These are phyloP conservation scores for Ceryle rudis DNA, from an alignment of 2,797 vertebrate species.

Conservation along the genomic window DNA sequence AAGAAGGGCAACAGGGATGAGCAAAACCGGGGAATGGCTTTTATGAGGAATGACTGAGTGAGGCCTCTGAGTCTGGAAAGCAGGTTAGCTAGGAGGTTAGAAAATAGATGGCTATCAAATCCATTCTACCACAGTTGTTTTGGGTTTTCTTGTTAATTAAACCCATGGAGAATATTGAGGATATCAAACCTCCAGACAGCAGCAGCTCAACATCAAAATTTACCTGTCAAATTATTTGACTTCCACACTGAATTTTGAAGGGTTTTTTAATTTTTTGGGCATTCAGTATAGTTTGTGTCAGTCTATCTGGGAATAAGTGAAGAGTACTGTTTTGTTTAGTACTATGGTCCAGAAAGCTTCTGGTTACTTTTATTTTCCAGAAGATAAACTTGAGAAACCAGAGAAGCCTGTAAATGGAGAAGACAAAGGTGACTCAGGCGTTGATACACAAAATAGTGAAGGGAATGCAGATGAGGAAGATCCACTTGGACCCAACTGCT, in stretches of 20 bases:
- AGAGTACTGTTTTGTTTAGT: background rate
- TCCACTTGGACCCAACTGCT: conserved; percentile 86
- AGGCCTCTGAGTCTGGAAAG: background rate
- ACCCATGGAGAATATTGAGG: background rate
- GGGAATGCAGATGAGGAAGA: conserved; percentile 90
- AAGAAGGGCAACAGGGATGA: background rate
- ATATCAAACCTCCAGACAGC: background rate
- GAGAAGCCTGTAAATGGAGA: conserved; percentile 94
- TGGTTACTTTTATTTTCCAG: conserved; percentile 75
- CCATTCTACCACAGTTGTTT: background rate
- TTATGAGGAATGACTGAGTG: background rate
- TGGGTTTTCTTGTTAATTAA: background rate
- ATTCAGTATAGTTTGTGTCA: background rate
- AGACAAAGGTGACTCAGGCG: conserved; percentile 88
- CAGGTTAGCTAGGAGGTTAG: background rate
- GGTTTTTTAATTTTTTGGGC: background rate
- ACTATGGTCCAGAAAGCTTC: background rate
- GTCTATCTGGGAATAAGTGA: background rate
- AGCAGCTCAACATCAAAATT: background rate
- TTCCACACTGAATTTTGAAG: background rate
- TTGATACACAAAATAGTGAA: conserved; percentile 90
- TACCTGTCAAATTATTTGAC: background rate
- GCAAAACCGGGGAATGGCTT: background rate
- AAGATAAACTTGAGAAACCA: conserved; percentile 90
- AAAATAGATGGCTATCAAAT: background rate